These are phyloP conservation scores for Cataglyphis rosenhaueri DNA, from an alignment of 2,888 invertebrate genomes.

Conservation along the genomic window DNA sequence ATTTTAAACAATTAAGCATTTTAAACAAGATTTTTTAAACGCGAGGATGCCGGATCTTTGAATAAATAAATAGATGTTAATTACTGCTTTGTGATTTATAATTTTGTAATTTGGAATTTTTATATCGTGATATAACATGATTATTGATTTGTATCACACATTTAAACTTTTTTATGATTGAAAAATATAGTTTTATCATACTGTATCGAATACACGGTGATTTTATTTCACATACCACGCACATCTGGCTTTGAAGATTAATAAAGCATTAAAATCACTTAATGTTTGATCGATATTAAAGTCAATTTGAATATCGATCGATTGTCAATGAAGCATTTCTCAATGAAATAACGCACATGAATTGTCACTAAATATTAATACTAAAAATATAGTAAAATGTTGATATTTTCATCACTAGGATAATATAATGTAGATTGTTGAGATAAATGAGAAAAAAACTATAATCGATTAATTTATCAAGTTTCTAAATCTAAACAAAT, in stretches of 20 bases:
- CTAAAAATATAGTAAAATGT: constrained; percentile 29
- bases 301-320: constrained; percentile 41
- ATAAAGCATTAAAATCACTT: constrained; percentile 56
- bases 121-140: not conserved
- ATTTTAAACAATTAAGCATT: not conserved
- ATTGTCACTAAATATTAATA: constrained; percentile 15
- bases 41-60: not conserved
- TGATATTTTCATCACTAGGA: not conserved
- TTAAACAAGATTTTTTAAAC: not conserved
- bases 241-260: constrained; percentile 25
- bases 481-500: not conserved
- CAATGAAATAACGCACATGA: constrained; percentile 9
- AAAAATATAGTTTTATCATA: not conserved
- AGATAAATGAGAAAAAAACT: not conserved
- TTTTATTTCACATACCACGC: not conserved
- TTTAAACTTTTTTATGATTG: not conserved
- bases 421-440: not conserved
- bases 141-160: not conserved
- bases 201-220: not conserved
- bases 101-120: not conserved
- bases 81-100: not conserved
- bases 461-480: not conserved
- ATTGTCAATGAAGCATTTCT: constrained; percentile 45
- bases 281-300: constrained; percentile 22
- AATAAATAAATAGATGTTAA: not conserved